Conservation (phyloP, 2,888 invertebrate species). For the Cosmia trapezina region DNA sequence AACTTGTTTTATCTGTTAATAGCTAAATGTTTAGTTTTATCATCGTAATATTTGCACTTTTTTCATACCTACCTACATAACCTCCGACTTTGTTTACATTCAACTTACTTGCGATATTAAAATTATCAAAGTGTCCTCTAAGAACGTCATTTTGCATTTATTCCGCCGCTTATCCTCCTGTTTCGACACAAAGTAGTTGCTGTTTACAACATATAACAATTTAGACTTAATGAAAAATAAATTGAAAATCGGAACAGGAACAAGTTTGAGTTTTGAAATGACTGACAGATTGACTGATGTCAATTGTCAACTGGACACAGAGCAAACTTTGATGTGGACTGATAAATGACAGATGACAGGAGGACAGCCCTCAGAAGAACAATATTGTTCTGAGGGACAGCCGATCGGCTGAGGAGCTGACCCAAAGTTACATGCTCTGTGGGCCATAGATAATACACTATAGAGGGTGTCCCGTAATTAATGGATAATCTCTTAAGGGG, state of each 20-base stretch:
- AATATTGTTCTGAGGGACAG: too few species aligned
- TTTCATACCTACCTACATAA: conserved; percentile 28
- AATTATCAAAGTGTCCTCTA: conserved; percentile 95
- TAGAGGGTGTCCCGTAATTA: too few species aligned
- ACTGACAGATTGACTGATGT: too few species aligned
- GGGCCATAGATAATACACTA: too few species aligned
- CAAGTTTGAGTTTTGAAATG: conserved; percentile 3
- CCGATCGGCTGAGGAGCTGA: too few species aligned
- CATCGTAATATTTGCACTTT: background rate
- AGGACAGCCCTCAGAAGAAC: too few species aligned
- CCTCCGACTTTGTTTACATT: conserved; percentile 58
- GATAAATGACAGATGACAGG: too few species aligned
- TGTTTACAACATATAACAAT: conserved; percentile 18
- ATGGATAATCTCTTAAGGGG: too few species aligned
- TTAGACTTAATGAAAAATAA: background rate
- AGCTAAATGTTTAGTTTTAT: background rate
- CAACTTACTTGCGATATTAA: conserved; percentile 93
- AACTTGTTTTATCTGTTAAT: background rate
- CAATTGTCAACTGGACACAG: too few species aligned
- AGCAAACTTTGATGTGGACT: too few species aligned
- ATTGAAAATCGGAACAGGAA: conserved; percentile 11
- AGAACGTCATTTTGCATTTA: conserved; percentile 92
- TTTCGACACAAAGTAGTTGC: background rate
- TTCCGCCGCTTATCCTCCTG: background rate
- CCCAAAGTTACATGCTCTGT: too few species aligned